Conservation (phyloP, 2,888 invertebrate genomes). For the Brachynemurus nebulosus region DNA sequence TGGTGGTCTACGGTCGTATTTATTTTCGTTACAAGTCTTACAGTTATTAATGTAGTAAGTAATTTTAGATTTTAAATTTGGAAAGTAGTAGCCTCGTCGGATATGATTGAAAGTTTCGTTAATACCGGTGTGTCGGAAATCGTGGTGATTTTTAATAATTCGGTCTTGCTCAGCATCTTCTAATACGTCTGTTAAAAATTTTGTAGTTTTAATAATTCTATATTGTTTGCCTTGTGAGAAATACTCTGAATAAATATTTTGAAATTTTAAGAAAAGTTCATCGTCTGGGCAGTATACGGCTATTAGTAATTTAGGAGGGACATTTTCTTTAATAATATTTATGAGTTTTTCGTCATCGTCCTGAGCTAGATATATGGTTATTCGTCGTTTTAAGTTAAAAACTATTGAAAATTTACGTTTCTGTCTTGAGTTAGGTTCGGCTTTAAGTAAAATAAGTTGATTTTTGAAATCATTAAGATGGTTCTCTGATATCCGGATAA, state of each 20-base stretch:
- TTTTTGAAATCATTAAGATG: neutral
- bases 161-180: conserved; percentile 9
- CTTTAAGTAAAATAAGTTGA: too few species aligned
- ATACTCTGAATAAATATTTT: neutral
- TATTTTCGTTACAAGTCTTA: conserved; percentile 8
- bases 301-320: too few species aligned
- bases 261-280: neutral
- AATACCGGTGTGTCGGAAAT: conserved; percentile 15
- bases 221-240: neutral
- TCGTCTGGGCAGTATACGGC: too few species aligned
- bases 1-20: conserved; percentile 11
- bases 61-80: conserved; percentile 10
- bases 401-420: too few species aligned
- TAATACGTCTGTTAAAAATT: conserved; percentile 5
- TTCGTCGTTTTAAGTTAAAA: too few species aligned
- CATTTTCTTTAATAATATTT: too few species aligned
- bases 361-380: too few species aligned
- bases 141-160: conserved; percentile 13
- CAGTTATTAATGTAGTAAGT: conserved; percentile 9
- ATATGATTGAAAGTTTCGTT: conserved; percentile 14
- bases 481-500: conserved; percentile 5
- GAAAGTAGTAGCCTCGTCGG: conserved; percentile 14
- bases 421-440: too few species aligned
- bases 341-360: too few species aligned
- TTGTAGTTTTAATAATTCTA: neutral